Evolutionary conservation across 2,888 invertebrate genomes (phyloP), one percentile per base, ranked within the genome.

Genomic region (Thymelicus sylvestris): DNA sequence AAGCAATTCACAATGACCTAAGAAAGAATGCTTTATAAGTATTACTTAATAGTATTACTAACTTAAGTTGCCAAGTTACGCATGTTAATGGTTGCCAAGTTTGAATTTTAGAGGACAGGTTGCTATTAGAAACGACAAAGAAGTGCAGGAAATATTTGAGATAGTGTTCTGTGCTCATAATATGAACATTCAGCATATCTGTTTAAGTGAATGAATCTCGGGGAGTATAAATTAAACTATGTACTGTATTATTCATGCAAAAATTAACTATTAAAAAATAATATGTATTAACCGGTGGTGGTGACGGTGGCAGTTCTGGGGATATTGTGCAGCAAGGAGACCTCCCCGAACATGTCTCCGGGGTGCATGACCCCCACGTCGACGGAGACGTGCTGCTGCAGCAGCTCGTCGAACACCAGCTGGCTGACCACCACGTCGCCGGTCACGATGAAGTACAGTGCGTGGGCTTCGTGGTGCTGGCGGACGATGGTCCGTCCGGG

Each of bases 291-390:
- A 95, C 95, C 94, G 71, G 81, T 79, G 39, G 95, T 95, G 8
- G 93, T 93, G 69, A 95, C 94, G 0, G 96, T 96, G 19, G 95
- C 95, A 7, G 95, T 94, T 80, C 96, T 92, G 7, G 93, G 93
- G 44, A 44, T 44, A 12, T 44, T 44, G 44, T 44, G 44, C 44
- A 96, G 81, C 52, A 96, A 83, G 0, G 96, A 95, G n/a, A 96
- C 94, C 85, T 96, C 96, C 0, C 96, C 96, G 77, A 96, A 96
- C 92, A 95, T 95, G 67, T 95, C 95, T 0, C 96, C 96, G 0
- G 94, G 75, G 38, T 91, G 91, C 86, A 96, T 91, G 0, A 81
- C 81, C 6, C 95, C 95, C 8, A 95, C 85, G 15, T 95, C 93
- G 19, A 91, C 85, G 0, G 91, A 91, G 0, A 93, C 80, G 61